These are phyloP conservation scores for Psilopogon haemacephalus DNA, from an alignment of 2,113 vertebrate genomes.

Conservation along the genomic window DNA sequence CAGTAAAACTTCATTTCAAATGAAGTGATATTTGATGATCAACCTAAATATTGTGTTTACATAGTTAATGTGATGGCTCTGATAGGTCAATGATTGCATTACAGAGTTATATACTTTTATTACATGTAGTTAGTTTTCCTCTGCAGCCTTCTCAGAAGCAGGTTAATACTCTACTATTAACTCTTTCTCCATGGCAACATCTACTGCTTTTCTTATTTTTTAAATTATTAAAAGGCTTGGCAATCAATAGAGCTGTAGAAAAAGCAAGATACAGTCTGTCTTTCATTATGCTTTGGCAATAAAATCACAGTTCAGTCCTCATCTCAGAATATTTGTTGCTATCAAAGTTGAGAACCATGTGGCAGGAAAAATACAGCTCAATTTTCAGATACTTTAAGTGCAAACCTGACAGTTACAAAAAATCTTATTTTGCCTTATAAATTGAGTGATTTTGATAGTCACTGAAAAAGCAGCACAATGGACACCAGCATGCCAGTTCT, in stretches of 20 bases:
- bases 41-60: not conserved
- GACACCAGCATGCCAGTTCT: not conserved
- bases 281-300: not conserved
- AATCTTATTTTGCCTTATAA: not conserved
- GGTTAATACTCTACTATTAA: not conserved
- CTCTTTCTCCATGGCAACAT: not conserved
- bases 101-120: not conserved
- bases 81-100: not conserved
- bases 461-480: not conserved
- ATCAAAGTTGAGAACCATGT: not conserved
- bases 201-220: not conserved
- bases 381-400: constrained; percentile 7
- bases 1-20: not conserved
- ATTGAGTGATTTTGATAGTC: not conserved
- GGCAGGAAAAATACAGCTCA: not conserved
- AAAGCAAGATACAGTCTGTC: not conserved
- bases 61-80: not conserved
- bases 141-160: not conserved
- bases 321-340: not conserved
- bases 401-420: not conserved
- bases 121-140: not conserved
- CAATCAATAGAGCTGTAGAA: not conserved
- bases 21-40: not conserved
- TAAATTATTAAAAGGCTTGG: not conserved
- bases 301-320: not conserved